These are phyloP conservation scores for Plectropomus leopardus DNA, from an alignment of 2,113 vertebrate genomes.

Conservation along the genomic window DNA sequence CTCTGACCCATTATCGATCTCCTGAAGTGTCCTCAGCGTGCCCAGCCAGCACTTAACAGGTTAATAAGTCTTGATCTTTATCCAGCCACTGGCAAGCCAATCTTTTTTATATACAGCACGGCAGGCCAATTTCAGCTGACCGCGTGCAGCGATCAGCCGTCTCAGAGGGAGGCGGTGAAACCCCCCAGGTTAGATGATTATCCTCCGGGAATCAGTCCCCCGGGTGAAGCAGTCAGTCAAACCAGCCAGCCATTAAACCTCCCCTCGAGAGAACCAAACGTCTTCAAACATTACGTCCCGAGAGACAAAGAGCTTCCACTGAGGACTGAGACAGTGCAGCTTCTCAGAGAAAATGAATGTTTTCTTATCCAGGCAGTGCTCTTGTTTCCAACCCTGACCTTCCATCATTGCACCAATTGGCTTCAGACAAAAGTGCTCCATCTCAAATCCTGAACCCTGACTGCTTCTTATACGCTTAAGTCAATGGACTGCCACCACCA, in stretches of 20 bases:
- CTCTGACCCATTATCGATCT: conserved; percentile 56
- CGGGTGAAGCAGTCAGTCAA: conserved; percentile 40
- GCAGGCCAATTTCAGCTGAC: conserved; percentile 47
- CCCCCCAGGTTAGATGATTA: conserved; percentile 4
- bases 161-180: conserved; percentile 14
- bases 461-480: background rate
- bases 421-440: conserved; percentile 4
- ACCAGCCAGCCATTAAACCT: conserved; percentile 26
- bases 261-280: conserved; percentile 33
- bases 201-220: conserved; percentile 22
- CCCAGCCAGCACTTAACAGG: conserved; percentile 48
- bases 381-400: conserved; percentile 10
- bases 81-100: conserved; percentile 27
- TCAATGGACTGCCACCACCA: background rate
- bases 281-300: conserved; percentile 30
- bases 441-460: conserved; percentile 1
- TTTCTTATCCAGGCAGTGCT: conserved; percentile 23
- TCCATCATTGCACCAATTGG: background rate
- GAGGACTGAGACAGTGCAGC: background rate
- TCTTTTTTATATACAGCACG: conserved; percentile 46
- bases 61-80: conserved; percentile 65
- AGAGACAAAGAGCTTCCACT: conserved; percentile 27
- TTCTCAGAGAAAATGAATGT: background rate
- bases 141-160: conserved; percentile 30
- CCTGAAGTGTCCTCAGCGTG: background rate